These are phyloP conservation scores for Andrena minutula DNA, from an alignment of 2,888 invertebrate genomes.

Conservation along the genomic window DNA sequence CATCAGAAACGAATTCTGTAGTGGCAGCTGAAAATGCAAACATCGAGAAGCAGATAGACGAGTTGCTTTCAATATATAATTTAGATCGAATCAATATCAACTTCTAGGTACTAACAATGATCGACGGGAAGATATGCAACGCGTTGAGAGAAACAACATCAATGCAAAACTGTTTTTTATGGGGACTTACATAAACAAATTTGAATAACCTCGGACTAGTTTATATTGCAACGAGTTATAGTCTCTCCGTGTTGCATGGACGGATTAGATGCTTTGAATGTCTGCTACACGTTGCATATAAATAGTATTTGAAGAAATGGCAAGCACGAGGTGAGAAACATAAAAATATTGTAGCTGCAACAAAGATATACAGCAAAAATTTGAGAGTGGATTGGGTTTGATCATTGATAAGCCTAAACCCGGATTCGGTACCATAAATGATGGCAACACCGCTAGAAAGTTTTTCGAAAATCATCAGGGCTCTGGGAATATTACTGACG, in stretches of 20 bases:
- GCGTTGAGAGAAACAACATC: background rate
- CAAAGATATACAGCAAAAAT: background rate
- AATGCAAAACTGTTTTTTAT: background rate
- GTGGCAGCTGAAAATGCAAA: too few relatives aligned
- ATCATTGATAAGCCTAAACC: background rate
- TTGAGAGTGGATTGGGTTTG: background rate
- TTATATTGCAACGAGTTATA: background rate
- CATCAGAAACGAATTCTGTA: too few relatives aligned
- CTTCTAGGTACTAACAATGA: background rate
- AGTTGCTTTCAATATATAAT: background rate
- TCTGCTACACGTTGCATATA: background rate
- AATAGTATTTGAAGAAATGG: constrained; percentile 1
- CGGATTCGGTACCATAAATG: background rate
- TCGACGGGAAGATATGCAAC: background rate
- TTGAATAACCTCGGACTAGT: background rate
- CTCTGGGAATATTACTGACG: background rate
- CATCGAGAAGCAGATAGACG: background rate
- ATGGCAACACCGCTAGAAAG: background rate
- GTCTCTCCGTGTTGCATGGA: background rate
- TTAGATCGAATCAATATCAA: background rate
- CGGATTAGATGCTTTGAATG: background rate
- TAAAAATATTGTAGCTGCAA: background rate
- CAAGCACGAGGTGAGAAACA: background rate
- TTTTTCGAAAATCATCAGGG: background rate
- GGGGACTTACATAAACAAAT: background rate